Evolutionary conservation across 2,113 vertebrate species (phyloP).

Genomic region (Cynopterus brachyotis): DNA sequence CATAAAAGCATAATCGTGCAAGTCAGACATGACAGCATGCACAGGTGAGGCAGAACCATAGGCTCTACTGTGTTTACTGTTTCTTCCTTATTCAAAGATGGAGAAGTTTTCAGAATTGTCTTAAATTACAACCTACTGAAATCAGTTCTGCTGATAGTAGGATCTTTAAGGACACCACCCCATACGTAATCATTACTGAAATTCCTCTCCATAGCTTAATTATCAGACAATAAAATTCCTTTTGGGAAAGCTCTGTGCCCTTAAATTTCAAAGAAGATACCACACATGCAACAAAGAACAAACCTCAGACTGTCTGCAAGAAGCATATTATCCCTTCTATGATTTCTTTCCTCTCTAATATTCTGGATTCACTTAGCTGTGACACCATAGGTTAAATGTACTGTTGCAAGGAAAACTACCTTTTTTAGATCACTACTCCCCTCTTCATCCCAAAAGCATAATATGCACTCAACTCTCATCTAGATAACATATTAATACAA

Average conservation of each 20-base stretch:
- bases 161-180: conserved; percentile 22
- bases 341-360: not conserved
- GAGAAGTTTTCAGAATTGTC: not conserved
- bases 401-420: not conserved
- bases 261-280: not conserved
- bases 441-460: not conserved
- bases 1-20: not conserved
- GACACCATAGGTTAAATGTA: not conserved
- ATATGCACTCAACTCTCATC: not conserved
- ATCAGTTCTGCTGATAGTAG: conserved; percentile 44
- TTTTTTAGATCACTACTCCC: not conserved
- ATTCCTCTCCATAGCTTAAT: conserved; percentile 21
- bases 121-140: conserved; percentile 36
- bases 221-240: conserved; percentile 23
- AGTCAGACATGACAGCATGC: not conserved
- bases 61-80: not conserved
- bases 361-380: not conserved
- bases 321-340: not conserved
- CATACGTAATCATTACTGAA: conserved; percentile 41
- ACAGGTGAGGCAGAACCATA: not conserved
- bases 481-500: not conserved
- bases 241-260: not conserved
- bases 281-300: not conserved
- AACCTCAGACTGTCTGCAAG: not conserved
- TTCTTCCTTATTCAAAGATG: not conserved